These are phyloP conservation scores for Bruchidius siliquastri DNA, from an alignment of 2,888 invertebrate genomes.

Conservation along the genomic window DNA sequence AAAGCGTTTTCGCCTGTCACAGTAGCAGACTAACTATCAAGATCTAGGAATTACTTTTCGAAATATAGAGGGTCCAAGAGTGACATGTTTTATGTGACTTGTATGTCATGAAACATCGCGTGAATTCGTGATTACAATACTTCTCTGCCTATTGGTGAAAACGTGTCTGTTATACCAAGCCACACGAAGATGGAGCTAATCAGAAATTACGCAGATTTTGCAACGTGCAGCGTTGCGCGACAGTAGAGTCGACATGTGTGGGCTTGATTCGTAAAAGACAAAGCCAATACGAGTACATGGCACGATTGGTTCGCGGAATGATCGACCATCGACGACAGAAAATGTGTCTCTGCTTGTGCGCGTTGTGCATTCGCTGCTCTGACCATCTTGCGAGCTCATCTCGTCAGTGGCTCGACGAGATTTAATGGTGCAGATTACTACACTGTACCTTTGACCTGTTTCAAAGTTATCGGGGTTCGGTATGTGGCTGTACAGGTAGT, in stretches of 20 bases:
- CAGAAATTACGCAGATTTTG: not conserved
- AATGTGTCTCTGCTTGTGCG: conserved; percentile 9
- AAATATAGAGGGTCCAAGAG: too few species aligned
- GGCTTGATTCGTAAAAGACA: conserved; percentile 35
- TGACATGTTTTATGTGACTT: too few species aligned
- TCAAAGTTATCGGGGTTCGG: too few species aligned
- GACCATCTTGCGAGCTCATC: not conserved
- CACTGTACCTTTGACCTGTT: too few species aligned
- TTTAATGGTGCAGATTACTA: not conserved
- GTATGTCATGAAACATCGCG: too few species aligned
- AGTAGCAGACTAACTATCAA: too few species aligned
- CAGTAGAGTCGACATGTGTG: conserved; percentile 36
- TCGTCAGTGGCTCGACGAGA: not conserved
- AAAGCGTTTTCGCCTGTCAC: too few species aligned
- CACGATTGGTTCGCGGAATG: conserved; percentile 36
- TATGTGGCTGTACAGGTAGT: too few species aligned
- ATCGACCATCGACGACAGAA: conserved; percentile 32
- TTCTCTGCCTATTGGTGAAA: too few species aligned
- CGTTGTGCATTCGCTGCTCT: not conserved
- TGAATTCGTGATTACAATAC: too few species aligned
- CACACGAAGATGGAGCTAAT: not conserved
- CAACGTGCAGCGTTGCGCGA: conserved; percentile 16
- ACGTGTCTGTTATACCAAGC: too few species aligned
- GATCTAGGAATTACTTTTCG: too few species aligned
- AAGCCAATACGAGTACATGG: conserved; percentile 31